These are phyloP conservation scores for Rutpela maculata DNA, from an alignment of 2,888 invertebrate species.

Conservation along the genomic window DNA sequence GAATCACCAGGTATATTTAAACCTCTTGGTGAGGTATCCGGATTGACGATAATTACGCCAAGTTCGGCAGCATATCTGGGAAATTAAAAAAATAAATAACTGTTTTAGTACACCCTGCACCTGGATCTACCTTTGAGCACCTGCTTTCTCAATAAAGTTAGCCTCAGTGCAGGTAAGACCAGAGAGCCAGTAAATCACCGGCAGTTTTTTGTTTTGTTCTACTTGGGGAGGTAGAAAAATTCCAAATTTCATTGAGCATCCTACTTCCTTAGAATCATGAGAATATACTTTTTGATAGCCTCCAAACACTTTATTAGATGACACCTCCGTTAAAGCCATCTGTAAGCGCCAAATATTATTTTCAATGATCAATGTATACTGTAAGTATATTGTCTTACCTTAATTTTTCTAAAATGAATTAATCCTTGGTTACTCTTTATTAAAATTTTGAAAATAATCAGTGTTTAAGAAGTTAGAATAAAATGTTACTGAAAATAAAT, in stretches of 20 bases:
- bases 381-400: constrained; percentile 3
- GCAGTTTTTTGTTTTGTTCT: constrained; percentile 80
- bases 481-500: not conserved
- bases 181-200: constrained; percentile 93
- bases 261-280: constrained; percentile 85
- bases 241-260: constrained; percentile 95
- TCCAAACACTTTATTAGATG: constrained; percentile 85
- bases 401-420: not conserved
- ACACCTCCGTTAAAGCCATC: constrained; percentile 77
- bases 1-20: constrained; percentile 93
- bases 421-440: too few species aligned
- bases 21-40: constrained; percentile 97
- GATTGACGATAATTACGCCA: constrained; percentile 91
- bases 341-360: constrained; percentile 45
- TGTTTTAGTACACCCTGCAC: not conserved
- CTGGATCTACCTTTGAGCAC: constrained; percentile 84
- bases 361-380: too few species aligned
- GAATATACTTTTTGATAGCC: constrained; percentile 91
- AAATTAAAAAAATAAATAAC: constrained; percentile 9
- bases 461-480: not conserved
- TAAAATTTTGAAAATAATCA: not conserved
- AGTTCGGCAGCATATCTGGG: constrained; percentile 87
- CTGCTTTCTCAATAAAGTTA: constrained; percentile 96
- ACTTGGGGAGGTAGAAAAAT: constrained; percentile 90
- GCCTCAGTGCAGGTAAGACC: constrained; percentile 96